phyloP scores from a whole-genome alignment of 1,140 invertebrate genomes.

The Anastatus disparis region DNA sequence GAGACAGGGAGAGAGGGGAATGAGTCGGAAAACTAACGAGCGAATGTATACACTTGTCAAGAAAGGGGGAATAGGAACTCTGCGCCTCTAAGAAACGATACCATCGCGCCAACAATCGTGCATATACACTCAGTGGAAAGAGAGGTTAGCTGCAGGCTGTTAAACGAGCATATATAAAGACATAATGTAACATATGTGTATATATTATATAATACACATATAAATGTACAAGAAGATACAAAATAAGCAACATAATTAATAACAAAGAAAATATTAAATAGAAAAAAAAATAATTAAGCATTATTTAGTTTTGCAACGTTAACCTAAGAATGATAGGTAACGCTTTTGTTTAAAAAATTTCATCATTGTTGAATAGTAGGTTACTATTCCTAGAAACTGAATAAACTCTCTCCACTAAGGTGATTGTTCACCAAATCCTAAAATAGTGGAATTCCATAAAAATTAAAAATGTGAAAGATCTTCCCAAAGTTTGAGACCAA shows the following conservation, averaged over 20 bases:
- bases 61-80: too few relatives aligned
- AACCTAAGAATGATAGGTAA: slow-evolving; percentile 32
- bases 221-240: background rate
- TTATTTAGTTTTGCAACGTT: slow-evolving; percentile 38
- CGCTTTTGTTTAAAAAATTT: background rate
- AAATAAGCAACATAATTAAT: too few relatives aligned
- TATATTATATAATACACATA: too few relatives aligned
- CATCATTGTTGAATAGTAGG: slow-evolving; percentile 11
- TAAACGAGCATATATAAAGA: slow-evolving; percentile 52
- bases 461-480: too few relatives aligned
- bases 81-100: slow-evolving; percentile 48
- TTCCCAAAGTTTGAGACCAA: too few relatives aligned
- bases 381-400: slow-evolving; percentile 4
- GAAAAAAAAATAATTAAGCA: slow-evolving; percentile 3
- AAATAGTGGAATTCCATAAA: too few relatives aligned
- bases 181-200: background rate
- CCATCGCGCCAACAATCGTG: slow-evolving; percentile 60
- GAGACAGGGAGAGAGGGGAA: background rate
- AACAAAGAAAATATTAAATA: too few relatives aligned
- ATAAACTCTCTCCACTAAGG: too few relatives aligned
- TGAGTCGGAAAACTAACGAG: slow-evolving; percentile 34
- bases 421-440: background rate
- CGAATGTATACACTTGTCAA: slow-evolving; percentile 27
- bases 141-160: slow-evolving; percentile 61
- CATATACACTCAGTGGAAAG: too few relatives aligned